These are phyloP conservation scores for Sphaeridia pumilis DNA, from an alignment of 2,888 invertebrate genomes.

Conservation along the genomic window DNA sequence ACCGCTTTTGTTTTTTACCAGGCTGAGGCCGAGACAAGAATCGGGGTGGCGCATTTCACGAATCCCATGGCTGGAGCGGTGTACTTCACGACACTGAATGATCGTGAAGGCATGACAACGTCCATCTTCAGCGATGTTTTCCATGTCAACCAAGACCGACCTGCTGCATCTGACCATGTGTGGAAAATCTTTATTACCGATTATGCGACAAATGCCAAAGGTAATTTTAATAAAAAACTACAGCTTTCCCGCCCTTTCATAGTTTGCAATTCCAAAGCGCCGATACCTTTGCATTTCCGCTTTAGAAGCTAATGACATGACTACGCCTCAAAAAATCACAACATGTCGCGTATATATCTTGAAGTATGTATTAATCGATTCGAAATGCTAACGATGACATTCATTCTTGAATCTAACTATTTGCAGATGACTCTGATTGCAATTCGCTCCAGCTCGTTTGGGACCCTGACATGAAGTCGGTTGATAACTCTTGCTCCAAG, in stretches of 20 bases:
- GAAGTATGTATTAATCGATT: too few species aligned
- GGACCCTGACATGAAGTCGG: slow-evolving; percentile 58
- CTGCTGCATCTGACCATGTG: slow-evolving; percentile 55
- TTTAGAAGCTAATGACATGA: too few species aligned
- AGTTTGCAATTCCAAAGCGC: too few species aligned
- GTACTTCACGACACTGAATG: slow-evolving; percentile 49
- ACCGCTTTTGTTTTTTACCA: slow-evolving; percentile 41
- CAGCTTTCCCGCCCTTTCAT: too few species aligned
- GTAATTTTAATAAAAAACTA: slow-evolving; percentile 21
- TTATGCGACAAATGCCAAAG: slow-evolving; percentile 34
- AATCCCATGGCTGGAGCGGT: slow-evolving; percentile 64
- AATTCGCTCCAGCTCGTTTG: slow-evolving; percentile 73
- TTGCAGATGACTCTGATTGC: slow-evolving; percentile 47
- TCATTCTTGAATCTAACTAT: too few species aligned
- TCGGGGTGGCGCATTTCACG: slow-evolving; percentile 64
- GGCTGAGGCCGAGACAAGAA: slow-evolving; percentile 60
- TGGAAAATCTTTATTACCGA: slow-evolving; percentile 88
- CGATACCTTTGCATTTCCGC: too few species aligned
- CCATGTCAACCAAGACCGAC: slow-evolving; percentile 41
- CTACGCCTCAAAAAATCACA: too few species aligned
- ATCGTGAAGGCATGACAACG: slow-evolving; percentile 53
- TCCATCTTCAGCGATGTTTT: slow-evolving; percentile 67
- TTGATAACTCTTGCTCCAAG: slow-evolving; percentile 42
- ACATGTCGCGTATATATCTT: too few species aligned
- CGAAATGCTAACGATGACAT: too few species aligned